Evolutionary conservation across 2,888 invertebrate species (phyloP).

Genomic region (Dysmachus trigonus): DNA sequence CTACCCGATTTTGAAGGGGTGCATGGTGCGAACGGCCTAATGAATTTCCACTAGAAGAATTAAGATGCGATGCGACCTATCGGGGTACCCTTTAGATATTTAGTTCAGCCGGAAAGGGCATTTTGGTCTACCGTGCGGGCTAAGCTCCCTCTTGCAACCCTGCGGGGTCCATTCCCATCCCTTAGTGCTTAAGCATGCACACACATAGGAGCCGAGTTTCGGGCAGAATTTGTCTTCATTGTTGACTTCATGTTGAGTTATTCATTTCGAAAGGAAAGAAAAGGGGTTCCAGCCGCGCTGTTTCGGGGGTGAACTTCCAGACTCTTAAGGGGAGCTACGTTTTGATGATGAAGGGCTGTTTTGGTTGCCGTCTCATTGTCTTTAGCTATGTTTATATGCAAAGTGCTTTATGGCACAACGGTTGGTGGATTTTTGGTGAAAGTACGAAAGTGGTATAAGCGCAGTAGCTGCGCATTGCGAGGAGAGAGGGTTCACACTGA

Average conservation of each 20-base stretch:
- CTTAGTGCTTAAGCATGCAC: no score
- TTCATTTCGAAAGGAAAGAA: slow-evolving; percentile 41
- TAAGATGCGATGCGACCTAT: slow-evolving; percentile 41
- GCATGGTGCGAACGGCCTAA: slow-evolving; percentile 37
- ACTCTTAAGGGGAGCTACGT: slow-evolving; percentile 4
- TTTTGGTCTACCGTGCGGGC: neutral
- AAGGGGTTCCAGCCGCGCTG: slow-evolving; percentile 19
- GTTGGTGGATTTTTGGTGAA: slow-evolving; percentile 48
- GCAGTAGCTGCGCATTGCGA: slow-evolving; percentile 2
- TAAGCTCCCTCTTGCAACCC: neutral
- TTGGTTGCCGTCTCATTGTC: slow-evolving; percentile 40
- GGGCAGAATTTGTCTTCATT: slow-evolving; percentile 49
- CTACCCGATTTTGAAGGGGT: neutral
- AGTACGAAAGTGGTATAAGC: slow-evolving; percentile 10
- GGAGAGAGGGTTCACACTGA: slow-evolving; percentile 11
- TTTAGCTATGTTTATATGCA: slow-evolving; percentile 50
- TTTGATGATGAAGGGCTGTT: slow-evolving; percentile 40
- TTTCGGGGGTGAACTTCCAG: slow-evolving; percentile 12
- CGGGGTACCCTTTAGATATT: slow-evolving; percentile 20
- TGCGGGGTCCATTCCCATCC: neutral
- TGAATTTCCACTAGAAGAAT: slow-evolving; percentile 43
- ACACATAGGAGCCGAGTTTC: neutral
- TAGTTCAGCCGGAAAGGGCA: slow-evolving; percentile 12
- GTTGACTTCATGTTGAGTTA: slow-evolving; percentile 50
- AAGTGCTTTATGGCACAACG: slow-evolving; percentile 53